phyloP scores from a whole-genome alignment of 2,797 vertebrate genomes.

The Bradypus variegatus region DNA sequence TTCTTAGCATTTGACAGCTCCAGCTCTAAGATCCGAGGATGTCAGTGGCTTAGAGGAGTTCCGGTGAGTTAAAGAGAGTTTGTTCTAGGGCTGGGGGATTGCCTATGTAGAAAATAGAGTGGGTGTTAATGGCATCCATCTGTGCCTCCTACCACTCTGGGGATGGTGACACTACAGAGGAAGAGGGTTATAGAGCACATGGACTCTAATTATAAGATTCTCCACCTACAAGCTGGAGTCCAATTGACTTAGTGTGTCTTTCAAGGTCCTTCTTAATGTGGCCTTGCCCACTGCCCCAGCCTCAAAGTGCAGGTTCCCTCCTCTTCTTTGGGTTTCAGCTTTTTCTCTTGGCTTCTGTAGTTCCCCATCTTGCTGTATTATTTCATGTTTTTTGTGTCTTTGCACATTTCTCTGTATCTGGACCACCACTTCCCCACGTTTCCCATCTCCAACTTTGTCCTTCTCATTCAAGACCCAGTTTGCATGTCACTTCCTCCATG shows the following conservation, averaged over 20 bases:
- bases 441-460: not conserved
- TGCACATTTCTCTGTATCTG: not conserved
- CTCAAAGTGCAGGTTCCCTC: fast-evolving
- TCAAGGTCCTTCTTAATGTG: not conserved
- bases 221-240: not conserved
- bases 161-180: not conserved
- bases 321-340: not conserved
- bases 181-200: too few species aligned
- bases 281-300: not conserved
- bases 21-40: not conserved
- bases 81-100: not conserved
- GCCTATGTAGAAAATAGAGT: not conserved
- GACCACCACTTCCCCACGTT: not conserved
- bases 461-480: not conserved
- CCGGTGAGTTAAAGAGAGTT: not conserved
- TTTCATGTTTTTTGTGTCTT: not conserved
- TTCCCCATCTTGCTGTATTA: not conserved
- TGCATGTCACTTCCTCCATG: not conserved
- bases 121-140: not conserved
- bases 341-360: not conserved
- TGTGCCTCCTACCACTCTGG: not conserved
- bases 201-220: not conserved
- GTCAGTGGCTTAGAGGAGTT: not conserved
- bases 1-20: not conserved
- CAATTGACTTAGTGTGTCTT: not conserved